phyloP scores from a whole-genome alignment of 1,140 invertebrate genomes.

The Teleogryllus occipitalis region DNA sequence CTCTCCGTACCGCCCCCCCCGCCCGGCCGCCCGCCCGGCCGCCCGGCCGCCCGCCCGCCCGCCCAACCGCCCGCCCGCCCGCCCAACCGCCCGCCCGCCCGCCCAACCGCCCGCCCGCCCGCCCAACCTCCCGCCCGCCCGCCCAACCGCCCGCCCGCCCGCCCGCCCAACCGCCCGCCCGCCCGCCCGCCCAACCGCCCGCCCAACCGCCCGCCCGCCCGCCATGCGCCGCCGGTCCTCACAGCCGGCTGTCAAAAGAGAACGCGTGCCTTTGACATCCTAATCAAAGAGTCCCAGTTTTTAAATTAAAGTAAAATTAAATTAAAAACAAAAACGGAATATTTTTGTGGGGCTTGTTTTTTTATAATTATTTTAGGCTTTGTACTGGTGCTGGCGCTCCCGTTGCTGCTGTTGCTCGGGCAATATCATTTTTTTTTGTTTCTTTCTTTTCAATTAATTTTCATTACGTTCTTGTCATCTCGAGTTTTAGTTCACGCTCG shows the following conservation, averaged over 20 bases:
- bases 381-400: background rate
- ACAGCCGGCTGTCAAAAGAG: background rate
- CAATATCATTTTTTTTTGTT: background rate
- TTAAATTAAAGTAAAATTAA: slow-evolving; percentile 6
- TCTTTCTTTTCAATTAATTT: background rate
- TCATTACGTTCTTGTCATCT: slow-evolving; percentile 4
- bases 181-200: no score
- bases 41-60: no score
- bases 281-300: slow-evolving; percentile 4
- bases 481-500: slow-evolving; percentile 3
- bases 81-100: no score
- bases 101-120: no score
- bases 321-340: slow-evolving; percentile 6
- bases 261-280: background rate
- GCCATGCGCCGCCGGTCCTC: background rate
- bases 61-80: no score
- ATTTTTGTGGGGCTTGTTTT: background rate
- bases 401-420: background rate
- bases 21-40: no score
- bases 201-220: no score
- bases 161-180: no score
- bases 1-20: no score
- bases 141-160: no score
- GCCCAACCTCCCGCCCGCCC: no score
- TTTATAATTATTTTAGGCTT: slow-evolving; percentile 1